Conservation (phyloP, 2,888 invertebrate species). For the Bruchidius siliquastri region DNA sequence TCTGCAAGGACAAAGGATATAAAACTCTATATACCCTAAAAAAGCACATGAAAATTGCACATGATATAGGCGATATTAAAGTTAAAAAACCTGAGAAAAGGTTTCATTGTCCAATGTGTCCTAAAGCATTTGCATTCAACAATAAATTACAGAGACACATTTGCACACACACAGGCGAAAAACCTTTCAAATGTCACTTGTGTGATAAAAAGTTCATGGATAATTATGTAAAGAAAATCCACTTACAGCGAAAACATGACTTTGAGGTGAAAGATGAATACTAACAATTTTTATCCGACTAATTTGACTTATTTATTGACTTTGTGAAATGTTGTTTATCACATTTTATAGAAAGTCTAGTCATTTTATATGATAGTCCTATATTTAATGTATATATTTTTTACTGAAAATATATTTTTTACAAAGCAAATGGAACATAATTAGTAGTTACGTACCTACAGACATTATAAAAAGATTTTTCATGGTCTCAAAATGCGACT, state of each 20-base stretch:
- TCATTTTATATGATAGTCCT: neutral
- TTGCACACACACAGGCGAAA: constrained; percentile 32
- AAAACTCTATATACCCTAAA: constrained; percentile 30
- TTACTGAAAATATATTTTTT: neutral
- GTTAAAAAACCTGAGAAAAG: constrained; percentile 38
- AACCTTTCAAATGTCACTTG: constrained; percentile 29
- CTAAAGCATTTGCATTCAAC: constrained; percentile 29
- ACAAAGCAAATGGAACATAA: neutral
- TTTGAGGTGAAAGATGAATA: constrained; percentile 9
- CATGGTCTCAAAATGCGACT: too few species aligned
- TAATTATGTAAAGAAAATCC: constrained; percentile 31
- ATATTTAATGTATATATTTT: neutral
- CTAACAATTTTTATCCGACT: too few species aligned
- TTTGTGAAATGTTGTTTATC: neutral
- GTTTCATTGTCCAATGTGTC: constrained; percentile 29
- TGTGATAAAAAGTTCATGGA: constrained; percentile 32
- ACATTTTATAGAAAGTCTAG: neutral
- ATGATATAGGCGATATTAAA: constrained; percentile 37
- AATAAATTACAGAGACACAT: constrained; percentile 33
- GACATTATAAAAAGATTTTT: neutral
- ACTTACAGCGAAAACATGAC: constrained; percentile 31
- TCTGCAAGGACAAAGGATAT: constrained; percentile 31
- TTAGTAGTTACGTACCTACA: neutral
- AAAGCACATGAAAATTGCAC: constrained; percentile 31
- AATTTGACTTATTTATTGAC: constrained; percentile 1